phyloP scores from a whole-genome alignment of 2,888 invertebrate species.

The Hoplodrina blanda region DNA sequence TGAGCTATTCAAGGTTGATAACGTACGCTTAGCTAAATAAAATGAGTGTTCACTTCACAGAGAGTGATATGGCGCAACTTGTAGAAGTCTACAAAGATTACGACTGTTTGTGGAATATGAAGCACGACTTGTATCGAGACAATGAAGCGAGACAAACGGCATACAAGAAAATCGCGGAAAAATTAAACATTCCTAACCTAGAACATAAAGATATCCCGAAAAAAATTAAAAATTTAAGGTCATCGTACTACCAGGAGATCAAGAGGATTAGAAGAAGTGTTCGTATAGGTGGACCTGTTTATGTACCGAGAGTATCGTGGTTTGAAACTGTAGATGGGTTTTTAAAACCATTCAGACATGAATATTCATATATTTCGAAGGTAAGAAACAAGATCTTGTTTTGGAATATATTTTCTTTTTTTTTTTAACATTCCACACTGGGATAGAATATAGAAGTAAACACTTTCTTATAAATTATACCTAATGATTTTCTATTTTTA shows the following conservation, averaged over 20 bases:
- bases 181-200: conserved; percentile 56
- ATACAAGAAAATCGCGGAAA: conserved; percentile 54
- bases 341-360: conserved; percentile 38
- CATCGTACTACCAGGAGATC: conserved; percentile 62
- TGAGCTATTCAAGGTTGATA: conserved; percentile 4
- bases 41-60: conserved; percentile 54
- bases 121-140: conserved; percentile 46
- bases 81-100: conserved; percentile 54
- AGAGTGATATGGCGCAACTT: conserved; percentile 55
- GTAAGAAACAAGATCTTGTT: conserved; percentile 28
- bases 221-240: conserved; percentile 62
- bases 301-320: conserved; percentile 51
- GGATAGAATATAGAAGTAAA: too few species aligned
- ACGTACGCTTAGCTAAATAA: conserved; percentile 16
- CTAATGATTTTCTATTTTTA: too few species aligned
- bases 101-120: conserved; percentile 59
- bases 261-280: conserved; percentile 50
- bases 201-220: conserved; percentile 54
- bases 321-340: conserved; percentile 46
- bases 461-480: too few species aligned
- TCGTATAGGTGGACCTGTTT: conserved; percentile 28
- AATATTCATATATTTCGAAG: conserved; percentile 28
- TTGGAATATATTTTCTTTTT: too few species aligned
- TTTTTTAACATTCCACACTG: too few species aligned
- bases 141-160: conserved; percentile 46